Percentiles rank a stretch among this genome's conserved stretches.
Conservation (phyloP, 2,797 vertebrate genomes). For the Argentina silus region DNA sequence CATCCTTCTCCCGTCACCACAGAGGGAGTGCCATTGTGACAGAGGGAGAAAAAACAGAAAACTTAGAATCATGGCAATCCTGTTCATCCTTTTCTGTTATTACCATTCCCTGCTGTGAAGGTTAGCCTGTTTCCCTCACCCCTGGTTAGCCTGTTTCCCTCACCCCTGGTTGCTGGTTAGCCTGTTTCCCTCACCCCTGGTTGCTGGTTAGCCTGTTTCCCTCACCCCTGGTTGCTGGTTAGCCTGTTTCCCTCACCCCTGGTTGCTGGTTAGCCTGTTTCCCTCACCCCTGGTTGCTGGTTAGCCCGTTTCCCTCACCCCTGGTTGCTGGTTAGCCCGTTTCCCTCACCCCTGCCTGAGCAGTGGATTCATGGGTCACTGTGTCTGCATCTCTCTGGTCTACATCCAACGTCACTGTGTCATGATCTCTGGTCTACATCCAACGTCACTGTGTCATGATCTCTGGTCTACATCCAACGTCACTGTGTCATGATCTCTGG, state of each 20-base stretch:
- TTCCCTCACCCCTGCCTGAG: conserved; percentile 7
- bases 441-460: no score
- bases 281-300: conserved; percentile 8
- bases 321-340: conserved; percentile 27
- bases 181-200: conserved; percentile 19
- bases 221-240: conserved; percentile 17
- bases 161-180: conserved; percentile 19
- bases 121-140: conserved; percentile 24
- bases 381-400: no score
- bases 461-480: no score
- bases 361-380: no score
- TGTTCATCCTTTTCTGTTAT: conserved; percentile 32
- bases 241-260: conserved; percentile 18
- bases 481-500: no score
- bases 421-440: no score
- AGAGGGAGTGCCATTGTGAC: conserved; percentile 6
- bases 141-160: conserved; percentile 28
- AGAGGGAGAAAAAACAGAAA: conserved; percentile 14
- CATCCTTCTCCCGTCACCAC: conserved; percentile 19
- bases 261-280: conserved; percentile 32
- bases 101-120: conserved; percentile 31
- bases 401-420: no score
- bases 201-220: conserved; percentile 32
- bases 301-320: conserved; percentile 23
- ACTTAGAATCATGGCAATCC: conserved; percentile 22